Percentiles rank a stretch among this genome's conserved stretches.
These are phyloP conservation scores for Dysmachus trigonus DNA, from an alignment of 2,888 invertebrate genomes.

Conservation along the genomic window DNA sequence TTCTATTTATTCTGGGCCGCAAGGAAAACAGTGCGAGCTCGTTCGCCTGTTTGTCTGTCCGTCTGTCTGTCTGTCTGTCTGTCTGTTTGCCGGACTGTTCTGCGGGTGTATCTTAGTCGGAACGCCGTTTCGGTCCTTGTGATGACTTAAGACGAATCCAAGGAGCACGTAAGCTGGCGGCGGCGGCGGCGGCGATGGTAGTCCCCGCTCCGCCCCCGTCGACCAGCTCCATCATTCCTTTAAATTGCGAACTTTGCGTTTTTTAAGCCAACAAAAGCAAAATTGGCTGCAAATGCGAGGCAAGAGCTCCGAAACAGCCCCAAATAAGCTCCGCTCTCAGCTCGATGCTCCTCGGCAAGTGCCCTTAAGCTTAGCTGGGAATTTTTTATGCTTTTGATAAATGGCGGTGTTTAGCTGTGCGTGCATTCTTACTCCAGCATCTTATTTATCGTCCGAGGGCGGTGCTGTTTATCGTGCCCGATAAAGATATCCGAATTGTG, in stretches of 20 bases:
- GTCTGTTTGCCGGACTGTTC: background rate
- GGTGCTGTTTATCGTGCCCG: background rate
- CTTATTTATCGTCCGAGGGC: constrained; percentile 42
- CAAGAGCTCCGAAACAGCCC: background rate
- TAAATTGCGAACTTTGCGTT: constrained; percentile 43
- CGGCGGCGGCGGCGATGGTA: background rate
- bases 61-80: background rate
- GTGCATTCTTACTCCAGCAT: constrained; percentile 17
- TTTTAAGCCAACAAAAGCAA: constrained; percentile 34
- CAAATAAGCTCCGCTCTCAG: constrained; percentile 1
- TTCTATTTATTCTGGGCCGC: constrained; percentile 40
- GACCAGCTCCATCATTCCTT: background rate
- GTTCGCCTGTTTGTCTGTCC: background rate
- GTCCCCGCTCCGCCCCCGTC: background rate
- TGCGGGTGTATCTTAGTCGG: background rate
- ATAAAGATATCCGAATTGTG: background rate
- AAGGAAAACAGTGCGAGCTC: constrained; percentile 4
- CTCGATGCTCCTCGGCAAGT: constrained; percentile 8
- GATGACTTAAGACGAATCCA: constrained; percentile 18
- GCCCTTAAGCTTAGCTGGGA: constrained; percentile 23
- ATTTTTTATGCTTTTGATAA: constrained; percentile 32
- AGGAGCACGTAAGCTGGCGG: background rate
- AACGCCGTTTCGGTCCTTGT: background rate
- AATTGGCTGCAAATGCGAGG: constrained; percentile 18
- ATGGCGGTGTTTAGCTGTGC: constrained; percentile 37